Evolutionary conservation across 2,888 invertebrate species (phyloP), one percentile per base, ranked within the genome.

Genomic region (Heliconius cydno): DNA sequence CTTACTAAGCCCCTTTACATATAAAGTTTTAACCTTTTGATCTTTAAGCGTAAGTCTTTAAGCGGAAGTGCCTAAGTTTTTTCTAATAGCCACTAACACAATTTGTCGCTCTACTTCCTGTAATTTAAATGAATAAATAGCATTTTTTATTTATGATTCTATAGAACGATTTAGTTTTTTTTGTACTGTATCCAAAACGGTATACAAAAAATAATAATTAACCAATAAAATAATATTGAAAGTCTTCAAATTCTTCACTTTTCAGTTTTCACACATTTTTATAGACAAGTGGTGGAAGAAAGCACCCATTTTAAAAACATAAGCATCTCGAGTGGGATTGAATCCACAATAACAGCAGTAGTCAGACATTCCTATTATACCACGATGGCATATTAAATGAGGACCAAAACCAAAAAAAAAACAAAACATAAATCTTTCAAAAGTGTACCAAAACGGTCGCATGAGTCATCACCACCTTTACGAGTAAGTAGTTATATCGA

Each of bases 1-100:
- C n/a, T n/a, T 57, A 57, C 22, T 22, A n/a, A n/a, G 9, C n/a
- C 4, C 3, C 25, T n/a, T 63, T 12, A 30, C 30, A 34, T 30
- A 12, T 66, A 66, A 66, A 66, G 66, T 34, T 34, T 66, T 66
- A 46, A 25, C 71, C 71, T 72, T 52, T 72, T 52, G 72, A 72
- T 72, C 5, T 72, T 72, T 72, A 57, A 72, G 30, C 30, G 12
- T 52, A 30, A 22, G 19, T 52, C 13, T 30, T 30, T 22, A 6
- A 22, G 72, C 72, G 52, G 57, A 30, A 52, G 28, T 30, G 41
- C 28, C 52, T 72, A 72, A 57, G 46, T 15, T 52, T 19, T 72
- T 30, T 30, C 12, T 72, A 30, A 12, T 72, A 72, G n/a, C 30
- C 68, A 68, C 68, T 41, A 68, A 68, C 38, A 68, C 12, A 71